These are phyloP conservation scores for Heliconius hortense DNA, from an alignment of 2,888 invertebrate species.

Conservation along the genomic window DNA sequence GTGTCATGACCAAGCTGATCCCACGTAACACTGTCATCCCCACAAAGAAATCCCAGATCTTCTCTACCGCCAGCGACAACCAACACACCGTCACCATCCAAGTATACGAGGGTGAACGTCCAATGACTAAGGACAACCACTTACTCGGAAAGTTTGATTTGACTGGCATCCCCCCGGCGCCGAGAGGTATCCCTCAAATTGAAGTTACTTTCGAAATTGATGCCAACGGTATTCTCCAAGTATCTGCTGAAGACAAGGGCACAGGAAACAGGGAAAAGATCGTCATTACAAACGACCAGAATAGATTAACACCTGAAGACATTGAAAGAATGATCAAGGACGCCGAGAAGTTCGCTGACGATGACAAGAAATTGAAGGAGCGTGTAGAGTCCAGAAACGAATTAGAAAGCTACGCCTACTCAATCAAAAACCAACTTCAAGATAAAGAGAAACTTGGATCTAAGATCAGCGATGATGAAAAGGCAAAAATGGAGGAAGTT, in stretches of 20 bases:
- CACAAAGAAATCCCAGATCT: slow-evolving; percentile 99
- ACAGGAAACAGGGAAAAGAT: slow-evolving; percentile 99
- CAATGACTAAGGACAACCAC: slow-evolving; percentile 99
- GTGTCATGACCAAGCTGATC: slow-evolving; percentile 99
- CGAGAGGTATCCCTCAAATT: slow-evolving; percentile 95
- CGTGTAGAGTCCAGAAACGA: slow-evolving; percentile 98
- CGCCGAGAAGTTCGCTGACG: slow-evolving; percentile 99
- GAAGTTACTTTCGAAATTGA: slow-evolving; percentile 98
- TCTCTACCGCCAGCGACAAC: slow-evolving; percentile 99
- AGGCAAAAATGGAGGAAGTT: slow-evolving; percentile 96
- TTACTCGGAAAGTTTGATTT: slow-evolving; percentile 98
- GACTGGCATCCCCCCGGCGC: slow-evolving; percentile 97
- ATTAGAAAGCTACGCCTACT: slow-evolving; percentile 98
- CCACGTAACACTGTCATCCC: slow-evolving; percentile 99
- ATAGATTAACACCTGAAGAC: slow-evolving; percentile 97
- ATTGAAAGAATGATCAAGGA: slow-evolving; percentile 99
- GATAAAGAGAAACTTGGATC: slow-evolving; percentile 99
- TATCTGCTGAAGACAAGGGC: slow-evolving; percentile 99
- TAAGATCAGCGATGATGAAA: slow-evolving; percentile 94
- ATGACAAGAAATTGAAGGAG: slow-evolving; percentile 98
- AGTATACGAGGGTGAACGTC: slow-evolving; percentile 99
- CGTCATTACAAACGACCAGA: slow-evolving; percentile 99
- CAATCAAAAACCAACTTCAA: slow-evolving; percentile 96
- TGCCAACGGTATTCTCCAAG: slow-evolving; percentile 96
- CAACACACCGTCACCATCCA: slow-evolving; percentile 99